phyloP scores from a whole-genome alignment of 2,797 vertebrate genomes.

The Acrossocheilus wenchowensis region DNA sequence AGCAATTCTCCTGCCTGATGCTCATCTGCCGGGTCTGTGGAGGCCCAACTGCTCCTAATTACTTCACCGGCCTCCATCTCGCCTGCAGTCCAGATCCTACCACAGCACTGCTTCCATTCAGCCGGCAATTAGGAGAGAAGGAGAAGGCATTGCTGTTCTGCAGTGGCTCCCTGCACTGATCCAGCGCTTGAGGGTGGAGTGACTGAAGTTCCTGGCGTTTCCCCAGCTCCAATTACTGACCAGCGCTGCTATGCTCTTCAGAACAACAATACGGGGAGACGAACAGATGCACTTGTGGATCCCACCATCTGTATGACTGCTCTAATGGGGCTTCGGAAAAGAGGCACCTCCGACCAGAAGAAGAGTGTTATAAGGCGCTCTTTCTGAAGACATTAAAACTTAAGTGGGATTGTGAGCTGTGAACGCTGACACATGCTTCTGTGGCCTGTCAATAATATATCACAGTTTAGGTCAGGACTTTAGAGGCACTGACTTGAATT shows the following conservation, averaged over 20 bases:
- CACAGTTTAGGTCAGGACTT: neutral
- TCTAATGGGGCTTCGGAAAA: conserved; percentile 11
- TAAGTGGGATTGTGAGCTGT: conserved; percentile 6
- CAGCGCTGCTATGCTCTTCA: conserved; percentile 17
- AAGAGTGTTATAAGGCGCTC: neutral
- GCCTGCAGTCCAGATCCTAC: conserved; percentile 3
- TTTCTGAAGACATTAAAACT: conserved; percentile 37
- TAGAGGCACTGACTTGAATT: neutral
- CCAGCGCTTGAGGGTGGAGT: conserved; percentile 27
- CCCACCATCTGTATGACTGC: conserved; percentile 17
- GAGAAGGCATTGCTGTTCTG: neutral
- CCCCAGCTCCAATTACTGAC: conserved; percentile 48
- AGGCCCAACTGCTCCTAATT: conserved; percentile 34
- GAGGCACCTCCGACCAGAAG: neutral
- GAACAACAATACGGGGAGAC: conserved; percentile 1
- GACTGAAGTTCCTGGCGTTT: conserved; percentile 41
- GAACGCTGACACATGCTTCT: neutral
- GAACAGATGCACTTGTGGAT: conserved; percentile 2
- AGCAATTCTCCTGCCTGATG: conserved; percentile 4
- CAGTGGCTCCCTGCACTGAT: conserved; percentile 16
- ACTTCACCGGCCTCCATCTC: conserved; percentile 2
- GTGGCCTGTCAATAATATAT: conserved; percentile 25
- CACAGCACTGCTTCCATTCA: conserved; percentile 12
- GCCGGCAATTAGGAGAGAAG: conserved; percentile 44
- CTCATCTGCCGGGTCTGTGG: conserved; percentile 4